Evolutionary conservation across 2,888 invertebrate species (phyloP), one percentile per base, ranked within the genome.

Genomic region (Hirtodrosophila alboralis): DNA sequence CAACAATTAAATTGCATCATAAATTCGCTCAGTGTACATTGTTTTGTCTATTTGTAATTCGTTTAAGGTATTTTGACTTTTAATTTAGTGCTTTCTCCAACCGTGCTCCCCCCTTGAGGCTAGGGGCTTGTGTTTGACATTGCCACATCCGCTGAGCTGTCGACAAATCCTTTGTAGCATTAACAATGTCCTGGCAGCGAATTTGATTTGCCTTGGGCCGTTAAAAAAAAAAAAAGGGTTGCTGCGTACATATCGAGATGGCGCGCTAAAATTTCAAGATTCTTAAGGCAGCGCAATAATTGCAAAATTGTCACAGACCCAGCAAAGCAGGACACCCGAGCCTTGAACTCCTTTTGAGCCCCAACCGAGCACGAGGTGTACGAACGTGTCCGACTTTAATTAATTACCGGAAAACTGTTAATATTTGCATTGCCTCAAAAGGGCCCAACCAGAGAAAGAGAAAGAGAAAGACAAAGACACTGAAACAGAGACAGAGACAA

Each of bases 371-470:
- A 12, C 34, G 43, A 12, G 66, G 45, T 65, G 34, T 66, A 31
- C 73, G 67, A 58, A 52, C 51, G 67, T 67, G 73, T 73, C 68
- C 65, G 65, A 78, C 57, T 83, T 83, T 77, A 85, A 85, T 77
- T 77, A 77, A 77, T 85, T 77, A 85, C 84, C 75, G 75, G 65
- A 78, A 77, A 75, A 81, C 75, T 83, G 79, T 85, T 77, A 83
- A 77, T 85, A 85, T 77, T 77, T 77, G 84, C 75, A 75, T 58
- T 78, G 75, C 83, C 48, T 60, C 53, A 56, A 72, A n/a, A 60
- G 54, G 23, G 14, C 56, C 26, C 31, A 37, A 21, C 28, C 30
- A 27, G 18, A n/a, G 8, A 40, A 34, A 33, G 38, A 51, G 44
- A 44, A n/a, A n/a, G n/a, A n/a, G n/a, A n/a, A n/a, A 12, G 41